A percentile compares a stretch with the other conserved stretches of the same genome.
Conservation (phyloP, 2,797 vertebrate genomes). For the Neoniphon sammara region DNA sequence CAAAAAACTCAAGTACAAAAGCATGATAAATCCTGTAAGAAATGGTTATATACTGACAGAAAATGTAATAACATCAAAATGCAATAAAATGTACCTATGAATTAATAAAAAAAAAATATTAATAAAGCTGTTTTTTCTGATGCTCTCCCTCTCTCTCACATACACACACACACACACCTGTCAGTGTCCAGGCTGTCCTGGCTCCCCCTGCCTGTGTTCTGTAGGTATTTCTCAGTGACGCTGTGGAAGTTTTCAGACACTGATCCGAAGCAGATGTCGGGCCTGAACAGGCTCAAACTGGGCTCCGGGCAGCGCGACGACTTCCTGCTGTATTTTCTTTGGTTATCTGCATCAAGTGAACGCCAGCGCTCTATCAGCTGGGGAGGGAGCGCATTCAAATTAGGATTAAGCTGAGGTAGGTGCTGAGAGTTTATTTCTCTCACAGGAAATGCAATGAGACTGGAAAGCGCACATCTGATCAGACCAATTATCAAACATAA, state of each 20-base stretch:
- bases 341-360: constrained; percentile 82
- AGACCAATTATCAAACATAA: no score
- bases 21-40: no score
- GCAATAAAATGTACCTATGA: no score
- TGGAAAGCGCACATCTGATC: neutral
- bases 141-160: no score
- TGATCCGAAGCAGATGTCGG: constrained; percentile 91
- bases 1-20: no score
- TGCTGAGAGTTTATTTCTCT: no score
- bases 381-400: neutral
- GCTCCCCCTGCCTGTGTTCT: constrained; percentile 36
- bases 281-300: constrained; percentile 85
- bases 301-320: constrained; percentile 89
- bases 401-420: neutral
- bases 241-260: constrained; percentile 92
- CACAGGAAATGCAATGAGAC: neutral
- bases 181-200: constrained; percentile 73
- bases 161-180: constrained; percentile 76
- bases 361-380: constrained; percentile 89
- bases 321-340: constrained; percentile 86
- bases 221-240: constrained; percentile 84
- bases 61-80: no score
- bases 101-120: no score
- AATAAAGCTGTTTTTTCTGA: no score
- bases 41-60: no score